Percentiles rank a stretch among this genome's conserved stretches.
These are phyloP conservation scores for Ammodytes marinus DNA, from an alignment of 2,113 vertebrate species.

Conservation along the genomic window DNA sequence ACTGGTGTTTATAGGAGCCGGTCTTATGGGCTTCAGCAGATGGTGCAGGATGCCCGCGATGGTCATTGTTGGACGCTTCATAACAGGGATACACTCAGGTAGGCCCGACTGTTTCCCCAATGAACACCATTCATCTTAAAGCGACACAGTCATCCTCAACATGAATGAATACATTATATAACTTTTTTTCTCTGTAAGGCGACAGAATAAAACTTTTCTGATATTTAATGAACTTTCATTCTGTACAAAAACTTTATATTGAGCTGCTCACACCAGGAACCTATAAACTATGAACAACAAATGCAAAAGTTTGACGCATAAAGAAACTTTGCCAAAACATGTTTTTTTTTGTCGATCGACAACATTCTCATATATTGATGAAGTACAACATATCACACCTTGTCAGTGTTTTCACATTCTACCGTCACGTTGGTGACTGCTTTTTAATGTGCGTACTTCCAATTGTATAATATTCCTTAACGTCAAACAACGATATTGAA, in stretches of 20 bases:
- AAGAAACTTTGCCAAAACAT: background rate
- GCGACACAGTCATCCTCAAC: background rate
- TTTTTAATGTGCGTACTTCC: background rate
- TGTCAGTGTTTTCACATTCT: background rate
- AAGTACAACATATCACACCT: background rate
- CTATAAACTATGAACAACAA: background rate
- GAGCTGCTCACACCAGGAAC: background rate
- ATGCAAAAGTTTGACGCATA: background rate
- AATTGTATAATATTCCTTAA: background rate
- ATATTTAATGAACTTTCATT: background rate
- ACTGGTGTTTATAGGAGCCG: constrained; percentile 87
- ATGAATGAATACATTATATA: background rate
- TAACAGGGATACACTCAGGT: constrained; percentile 92
- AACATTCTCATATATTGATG: background rate
- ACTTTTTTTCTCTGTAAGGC: no score
- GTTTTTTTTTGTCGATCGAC: background rate
- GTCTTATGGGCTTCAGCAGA: constrained; percentile 89
- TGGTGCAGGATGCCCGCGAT: constrained; percentile 84
- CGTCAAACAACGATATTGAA: background rate
- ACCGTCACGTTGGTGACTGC: background rate
- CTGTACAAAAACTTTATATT: background rate
- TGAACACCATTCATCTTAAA: background rate
- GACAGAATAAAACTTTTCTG: background rate
- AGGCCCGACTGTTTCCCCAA: background rate
- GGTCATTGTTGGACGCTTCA: constrained; percentile 89